Base-by-base conservation (phyloP, 2,888 invertebrate species). In the Hyposoter dolosus region DNA sequence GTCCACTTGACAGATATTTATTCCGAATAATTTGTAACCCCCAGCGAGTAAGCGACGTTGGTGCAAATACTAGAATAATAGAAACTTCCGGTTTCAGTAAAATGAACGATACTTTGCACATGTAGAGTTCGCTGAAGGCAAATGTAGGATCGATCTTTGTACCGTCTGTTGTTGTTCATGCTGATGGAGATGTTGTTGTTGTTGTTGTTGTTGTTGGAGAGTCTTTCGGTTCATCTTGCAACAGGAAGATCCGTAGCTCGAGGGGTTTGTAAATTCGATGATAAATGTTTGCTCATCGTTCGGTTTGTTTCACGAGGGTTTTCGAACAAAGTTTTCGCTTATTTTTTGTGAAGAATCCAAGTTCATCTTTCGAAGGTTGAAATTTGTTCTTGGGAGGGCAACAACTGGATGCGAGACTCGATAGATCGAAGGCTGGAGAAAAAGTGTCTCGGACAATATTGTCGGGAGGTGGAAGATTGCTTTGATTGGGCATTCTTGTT, bases 201-300 rank as follows among this genome's bases (percentile, higher is more conserved):
- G 40, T 10, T 40, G 40, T 40, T 40, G 40, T 66, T 19, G 40
- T 19, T 40, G 19, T 40, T 9, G n/a, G 40, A 66, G 40, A 66
- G 10, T 19, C 7, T 66, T 35, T 7, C 19, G n/a, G 32, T 66
- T 66, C n/a, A 66, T 66, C 35, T 40, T 40, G 66, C n/a, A 66
- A 40, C 28, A 40, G n/a, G 66, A 66, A 35, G 66, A n/a, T 19
- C 10, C 9, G n/a, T 4, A n/a, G 40, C 40, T 40, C 40, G 40
- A 40, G 66, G 19, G 66, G 40, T 40, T 66, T n/a, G 10, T 66
- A 28, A 40, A 66, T 66, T 40, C n/a, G 7, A 15, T 66, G 40
- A n/a, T 10, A 66, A 66, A 40, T 66, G 66, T 40, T 66, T 40
- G 66, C 40, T 66, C 66, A 40, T 66, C 15, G 66, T 40, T 40